Base-by-base conservation (phyloP, 2,113 vertebrate genomes). In the pig (Sus scrofa) region DNA sequence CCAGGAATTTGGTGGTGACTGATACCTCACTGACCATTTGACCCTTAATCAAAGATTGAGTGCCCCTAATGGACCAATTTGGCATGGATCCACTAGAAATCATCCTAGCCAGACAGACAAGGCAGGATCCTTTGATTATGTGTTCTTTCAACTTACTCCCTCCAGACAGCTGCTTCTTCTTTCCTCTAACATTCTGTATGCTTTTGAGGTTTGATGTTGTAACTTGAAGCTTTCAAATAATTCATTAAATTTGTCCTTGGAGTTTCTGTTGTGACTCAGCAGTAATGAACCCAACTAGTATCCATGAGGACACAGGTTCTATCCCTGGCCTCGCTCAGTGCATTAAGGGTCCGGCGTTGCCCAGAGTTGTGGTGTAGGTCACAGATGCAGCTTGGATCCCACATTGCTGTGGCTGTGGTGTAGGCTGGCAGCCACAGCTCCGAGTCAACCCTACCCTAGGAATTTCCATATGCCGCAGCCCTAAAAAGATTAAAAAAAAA, bases 141-240 rank as follows among this genome's bases (percentile, higher is more conserved):
- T 86, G 60, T 67, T 86, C 16, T 85, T 77, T 60, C 20, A 82
- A 44, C n/a, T 63, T 82, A 73, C 15, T 67, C 18, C 18, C 77
- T 91, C 58, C 27, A 71, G 22, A 74, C 6, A 63, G 65, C 63
- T 79, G 9, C 65, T 34, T 26, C 26, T 83, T 34, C 82, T 27
- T 77, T 18, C 19, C 77, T 83, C 14, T 68, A 18, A 78, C 11
- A 73, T 90, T 78, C 75, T 58, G 19, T 92, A 44, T 93, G 39
- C 77, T 54, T 91, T 58, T 90, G 44, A 91, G 52, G 60, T 91
- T 85, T 85, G 63, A 68, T 79, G 15, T 34, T 85, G 52, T 86
- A 70, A 52, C 50, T 73, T 70, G 58, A 93, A 84, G 52, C 70
- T 91, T 74, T 81, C 71, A 62, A 77, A 60, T 89, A 63, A 94